A percentile compares a stretch with the other conserved stretches of the same genome.
phyloP scores from a whole-genome alignment of 2,888 invertebrate genomes.

The Altica lythri region DNA sequence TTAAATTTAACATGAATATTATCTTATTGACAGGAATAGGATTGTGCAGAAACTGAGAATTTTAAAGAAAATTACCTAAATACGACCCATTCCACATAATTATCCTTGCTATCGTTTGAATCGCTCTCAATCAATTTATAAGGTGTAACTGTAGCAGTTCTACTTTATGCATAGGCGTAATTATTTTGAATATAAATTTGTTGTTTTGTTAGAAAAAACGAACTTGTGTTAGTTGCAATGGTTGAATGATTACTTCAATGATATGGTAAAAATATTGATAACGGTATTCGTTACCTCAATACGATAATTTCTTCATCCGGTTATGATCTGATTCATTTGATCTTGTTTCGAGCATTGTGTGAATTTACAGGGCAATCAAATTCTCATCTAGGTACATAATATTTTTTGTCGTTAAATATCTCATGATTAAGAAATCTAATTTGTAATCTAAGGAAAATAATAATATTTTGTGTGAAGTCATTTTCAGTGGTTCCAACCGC shows the following conservation, averaged over 20 bases:
- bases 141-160: constrained; percentile 17
- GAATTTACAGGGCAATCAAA: neutral
- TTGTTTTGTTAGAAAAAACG: constrained; percentile 11
- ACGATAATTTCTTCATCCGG: neutral
- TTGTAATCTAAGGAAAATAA: too few species aligned
- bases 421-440: too few species aligned
- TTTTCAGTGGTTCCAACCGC: too few species aligned
- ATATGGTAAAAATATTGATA: constrained; percentile 6
- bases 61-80: too few species aligned
- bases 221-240: constrained; percentile 10
- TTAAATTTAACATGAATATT: too few species aligned
- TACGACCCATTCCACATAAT: neutral
- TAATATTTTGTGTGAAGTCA: too few species aligned
- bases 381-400: too few species aligned
- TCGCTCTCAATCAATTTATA: constrained; percentile 10
- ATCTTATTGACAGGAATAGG: too few species aligned
- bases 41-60: too few species aligned
- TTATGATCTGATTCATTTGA: neutral
- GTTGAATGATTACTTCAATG: constrained; percentile 10
- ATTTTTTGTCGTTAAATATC: too few species aligned
- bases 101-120: neutral
- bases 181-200: constrained; percentile 15
- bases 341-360: neutral
- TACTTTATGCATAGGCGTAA: constrained; percentile 18
- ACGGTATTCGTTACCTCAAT: neutral